Evolutionary conservation across 1,140 invertebrate genomes (phyloP), one percentile per base, ranked within the genome.

Genomic region (Dysdera silvatica): DNA sequence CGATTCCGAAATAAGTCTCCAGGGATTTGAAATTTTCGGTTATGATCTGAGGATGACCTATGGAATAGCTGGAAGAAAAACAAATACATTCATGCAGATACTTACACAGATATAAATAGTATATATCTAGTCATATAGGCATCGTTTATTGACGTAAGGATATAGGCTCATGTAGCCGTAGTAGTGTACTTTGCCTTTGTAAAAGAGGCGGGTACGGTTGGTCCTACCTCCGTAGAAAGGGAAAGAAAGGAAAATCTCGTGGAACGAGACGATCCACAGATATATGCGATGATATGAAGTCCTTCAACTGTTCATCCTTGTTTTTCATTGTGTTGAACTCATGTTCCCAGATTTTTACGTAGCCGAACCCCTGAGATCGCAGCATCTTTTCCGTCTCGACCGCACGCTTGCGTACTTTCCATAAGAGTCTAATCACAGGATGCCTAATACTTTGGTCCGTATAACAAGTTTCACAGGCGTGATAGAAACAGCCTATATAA

Each of bases 111-210:
- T 5, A 49, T 5, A 24, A 49, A 6, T 4, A 49, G 16, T 5
- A 18, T 43, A 26, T 43, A 10, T 16, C 12, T 2, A 2, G 20
- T 29, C 10, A 56, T 18, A 28, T n/a, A 29, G 16, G 26, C 24
- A 26, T 49, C n/a, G n/a, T n/a, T n/a, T n/a, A n/a, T n/a, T n/a
- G n/a, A 58, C 55, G n/a, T 31, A 58, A 7, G 55, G 41, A 32
- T 48, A 58, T 14, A 58, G 20, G 10, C 12, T 28, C 8, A 14
- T 58, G 6, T 47, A 58, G 35, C 48, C 55, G 3, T 33, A 29
- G 4, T 57, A 33, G 10, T 58, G 45, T 3, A 20, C 41, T 32
- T 33, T 18, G 10, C 41, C 26, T 6, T 57, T 20, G 6, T 10
- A 47, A 43, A 47, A 47, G 2, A 47, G 41, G 32, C 16, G 10